A percentile compares a stretch with the other conserved stretches of the same genome.
phyloP scores from a whole-genome alignment of 2,113 vertebrate genomes.

The Clarias magur region DNA sequence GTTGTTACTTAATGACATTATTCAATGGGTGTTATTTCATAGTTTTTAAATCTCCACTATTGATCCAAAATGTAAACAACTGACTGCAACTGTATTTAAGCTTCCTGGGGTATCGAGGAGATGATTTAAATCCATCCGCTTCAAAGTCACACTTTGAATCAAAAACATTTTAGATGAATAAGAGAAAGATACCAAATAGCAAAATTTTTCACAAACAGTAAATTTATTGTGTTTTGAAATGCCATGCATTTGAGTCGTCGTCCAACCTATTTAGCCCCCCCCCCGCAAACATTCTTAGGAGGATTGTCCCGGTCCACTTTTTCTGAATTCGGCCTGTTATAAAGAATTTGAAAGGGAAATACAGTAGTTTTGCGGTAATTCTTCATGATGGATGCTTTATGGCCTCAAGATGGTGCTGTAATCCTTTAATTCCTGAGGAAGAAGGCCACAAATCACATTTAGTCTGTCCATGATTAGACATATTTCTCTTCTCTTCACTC shows the following conservation, averaged over 20 bases:
- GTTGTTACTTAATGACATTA: too few species aligned
- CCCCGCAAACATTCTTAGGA: not conserved
- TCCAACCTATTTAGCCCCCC: not conserved
- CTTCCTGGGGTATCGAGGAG: not conserved
- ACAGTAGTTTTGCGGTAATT: not conserved
- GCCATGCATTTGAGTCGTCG: not conserved
- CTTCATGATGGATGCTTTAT: not conserved
- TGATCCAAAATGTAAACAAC: too few species aligned
- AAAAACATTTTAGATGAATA: not conserved
- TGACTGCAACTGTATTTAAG: not conserved
- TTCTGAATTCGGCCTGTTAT: not conserved
- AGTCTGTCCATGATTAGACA: not conserved
- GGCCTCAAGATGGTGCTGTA: slow-evolving; percentile 74
- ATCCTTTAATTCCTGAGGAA: slow-evolving; percentile 58
- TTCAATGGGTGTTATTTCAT: too few species aligned
- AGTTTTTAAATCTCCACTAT: too few species aligned
- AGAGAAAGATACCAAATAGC: not conserved
- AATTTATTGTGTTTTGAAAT: not conserved
- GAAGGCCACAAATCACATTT: not conserved
- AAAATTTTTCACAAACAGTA: not conserved
- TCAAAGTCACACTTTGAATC: not conserved
- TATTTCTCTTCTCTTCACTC: not conserved
- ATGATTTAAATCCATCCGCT: not conserved
- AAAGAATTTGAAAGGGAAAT: not conserved
- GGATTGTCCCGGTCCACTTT: not conserved